These are phyloP conservation scores for Biston betularia DNA, from an alignment of 2,888 invertebrate species.

Conservation along the genomic window DNA sequence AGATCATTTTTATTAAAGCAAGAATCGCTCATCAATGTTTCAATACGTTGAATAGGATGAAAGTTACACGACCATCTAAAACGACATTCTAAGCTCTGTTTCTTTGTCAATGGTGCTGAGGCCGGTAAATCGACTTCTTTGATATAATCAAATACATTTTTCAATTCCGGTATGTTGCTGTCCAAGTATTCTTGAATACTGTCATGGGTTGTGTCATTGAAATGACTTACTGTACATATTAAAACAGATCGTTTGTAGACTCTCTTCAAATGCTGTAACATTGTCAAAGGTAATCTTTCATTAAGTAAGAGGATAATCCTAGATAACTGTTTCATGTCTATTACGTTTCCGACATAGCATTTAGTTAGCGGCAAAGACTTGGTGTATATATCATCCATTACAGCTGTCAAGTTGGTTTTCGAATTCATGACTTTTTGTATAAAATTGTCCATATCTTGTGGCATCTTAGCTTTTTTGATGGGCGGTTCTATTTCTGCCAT, in stretches of 20 bases:
- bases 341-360: conserved; percentile 87
- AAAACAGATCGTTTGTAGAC: conserved; percentile 87
- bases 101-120: conserved; percentile 87
- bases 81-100: conserved; percentile 88
- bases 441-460: conserved; percentile 53
- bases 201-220: conserved; percentile 59
- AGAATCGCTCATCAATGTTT: conserved; percentile 87
- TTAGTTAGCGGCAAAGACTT: conserved; percentile 80
- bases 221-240: conserved; percentile 71
- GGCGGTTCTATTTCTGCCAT: conserved; percentile 57
- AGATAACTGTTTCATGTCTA: conserved; percentile 87
- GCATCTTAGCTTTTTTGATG: conserved; percentile 59
- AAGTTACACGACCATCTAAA: conserved; percentile 94
- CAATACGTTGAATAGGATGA: conserved; percentile 91
- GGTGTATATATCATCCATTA: conserved; percentile 84
- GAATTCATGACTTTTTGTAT: conserved; percentile 56
- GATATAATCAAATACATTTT: conserved; percentile 80
- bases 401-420: conserved; percentile 70
- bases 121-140: conserved; percentile 86
- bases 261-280: conserved; percentile 90
- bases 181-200: conserved; percentile 74
- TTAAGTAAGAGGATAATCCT: conserved; percentile 86
- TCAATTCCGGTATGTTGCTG: conserved; percentile 77
- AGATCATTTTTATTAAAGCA: conserved; percentile 87
- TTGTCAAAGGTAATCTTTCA: conserved; percentile 85